A percentile compares a stretch with the other conserved stretches of the same genome.
Conservation (phyloP, 2,888 invertebrate genomes). For the Drosophila macrospina region DNA sequence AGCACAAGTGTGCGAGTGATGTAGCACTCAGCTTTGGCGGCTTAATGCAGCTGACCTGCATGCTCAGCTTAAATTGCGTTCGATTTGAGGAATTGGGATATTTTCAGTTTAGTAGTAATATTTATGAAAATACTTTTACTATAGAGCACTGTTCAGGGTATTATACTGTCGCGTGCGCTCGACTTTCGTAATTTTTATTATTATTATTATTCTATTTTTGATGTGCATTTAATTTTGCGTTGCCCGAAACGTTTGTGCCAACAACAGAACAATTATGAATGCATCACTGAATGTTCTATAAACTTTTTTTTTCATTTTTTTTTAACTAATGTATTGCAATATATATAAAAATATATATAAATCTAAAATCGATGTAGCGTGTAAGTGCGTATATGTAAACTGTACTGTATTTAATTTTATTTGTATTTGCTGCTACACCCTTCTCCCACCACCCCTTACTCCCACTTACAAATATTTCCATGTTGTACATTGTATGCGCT, state of each 20-base stretch:
- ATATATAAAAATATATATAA: slow-evolving; percentile 33
- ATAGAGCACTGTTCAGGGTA: too few species aligned
- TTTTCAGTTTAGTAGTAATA: too few species aligned
- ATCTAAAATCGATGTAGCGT: slow-evolving; percentile 24
- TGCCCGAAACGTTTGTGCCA: slow-evolving; percentile 66
- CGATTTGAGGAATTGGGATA: too few species aligned
- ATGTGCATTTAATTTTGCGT: slow-evolving; percentile 30
- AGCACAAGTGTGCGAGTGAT: too few species aligned
- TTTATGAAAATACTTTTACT: too few species aligned
- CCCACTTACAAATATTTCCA: slow-evolving; percentile 11
- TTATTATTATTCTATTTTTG: slow-evolving; percentile 17
- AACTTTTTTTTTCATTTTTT: slow-evolving; percentile 37
- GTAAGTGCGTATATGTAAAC: slow-evolving; percentile 30
- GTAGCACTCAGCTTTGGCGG: too few species aligned
- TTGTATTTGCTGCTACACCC: slow-evolving; percentile 17
- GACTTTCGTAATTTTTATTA: too few species aligned
- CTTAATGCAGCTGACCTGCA: too few species aligned
- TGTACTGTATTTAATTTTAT: slow-evolving; percentile 28
- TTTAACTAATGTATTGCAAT: slow-evolving; percentile 58
- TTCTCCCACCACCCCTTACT: not conserved
- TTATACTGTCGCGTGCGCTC: too few species aligned
- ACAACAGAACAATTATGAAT: slow-evolving; percentile 41
- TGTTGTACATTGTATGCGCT: slow-evolving; percentile 28
- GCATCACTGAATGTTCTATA: slow-evolving; percentile 31
- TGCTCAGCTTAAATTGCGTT: too few species aligned